These are phyloP conservation scores for Drosophila setifemur DNA, from an alignment of 1,140 invertebrate species.

Conservation along the genomic window DNA sequence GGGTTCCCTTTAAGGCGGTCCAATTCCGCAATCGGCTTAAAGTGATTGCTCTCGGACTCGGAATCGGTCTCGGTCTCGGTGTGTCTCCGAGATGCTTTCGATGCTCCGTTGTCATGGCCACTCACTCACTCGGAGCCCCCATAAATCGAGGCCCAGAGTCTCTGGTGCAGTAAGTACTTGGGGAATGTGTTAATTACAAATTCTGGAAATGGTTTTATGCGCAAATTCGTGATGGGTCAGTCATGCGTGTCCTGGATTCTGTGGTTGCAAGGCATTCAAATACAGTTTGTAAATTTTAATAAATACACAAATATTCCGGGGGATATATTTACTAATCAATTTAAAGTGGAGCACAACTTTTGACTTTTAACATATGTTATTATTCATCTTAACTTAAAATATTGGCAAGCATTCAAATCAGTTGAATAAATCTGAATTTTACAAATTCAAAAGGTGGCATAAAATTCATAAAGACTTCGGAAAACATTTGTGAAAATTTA, in stretches of 20 bases:
- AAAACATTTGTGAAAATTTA: too few relatives aligned
- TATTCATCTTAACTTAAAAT: too few relatives aligned
- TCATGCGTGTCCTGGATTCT: slow-evolving; percentile 24
- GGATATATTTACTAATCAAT: too few relatives aligned
- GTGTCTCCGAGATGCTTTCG: not conserved
- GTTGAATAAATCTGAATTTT: too few relatives aligned
- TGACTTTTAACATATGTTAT: too few relatives aligned
- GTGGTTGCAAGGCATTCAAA: not conserved
- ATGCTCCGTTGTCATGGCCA: slow-evolving; percentile 18
- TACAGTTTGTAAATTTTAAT: not conserved
- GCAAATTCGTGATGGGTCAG: slow-evolving; percentile 37
- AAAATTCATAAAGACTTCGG: too few relatives aligned
- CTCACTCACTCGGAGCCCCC: slow-evolving; percentile 18
- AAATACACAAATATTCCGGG: too few relatives aligned
- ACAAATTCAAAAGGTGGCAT: too few relatives aligned
- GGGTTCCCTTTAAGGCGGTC: slow-evolving; percentile 30
- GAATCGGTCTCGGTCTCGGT: too few relatives aligned
- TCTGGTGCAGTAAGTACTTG: not conserved
- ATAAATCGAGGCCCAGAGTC: slow-evolving; percentile 6
- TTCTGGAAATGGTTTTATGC: slow-evolving; percentile 48
- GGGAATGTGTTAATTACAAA: slow-evolving; percentile 72
- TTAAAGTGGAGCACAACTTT: too few relatives aligned
- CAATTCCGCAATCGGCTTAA: slow-evolving; percentile 60
- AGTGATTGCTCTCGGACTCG: slow-evolving; percentile 71
- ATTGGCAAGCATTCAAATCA: too few relatives aligned